phyloP scores from a whole-genome alignment of 1,140 invertebrate species.

The Nylanderia fulva region DNA sequence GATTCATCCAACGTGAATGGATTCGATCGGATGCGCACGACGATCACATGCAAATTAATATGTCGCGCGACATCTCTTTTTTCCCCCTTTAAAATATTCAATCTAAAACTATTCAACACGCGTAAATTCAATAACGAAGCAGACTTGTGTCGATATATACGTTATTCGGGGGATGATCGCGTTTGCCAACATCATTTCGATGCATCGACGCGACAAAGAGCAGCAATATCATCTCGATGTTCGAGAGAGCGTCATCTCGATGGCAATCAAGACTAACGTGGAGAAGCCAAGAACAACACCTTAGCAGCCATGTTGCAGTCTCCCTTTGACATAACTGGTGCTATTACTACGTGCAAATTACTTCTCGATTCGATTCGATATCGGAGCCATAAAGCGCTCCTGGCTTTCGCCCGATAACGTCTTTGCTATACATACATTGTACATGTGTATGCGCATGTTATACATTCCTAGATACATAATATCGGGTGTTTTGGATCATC shows the following conservation, averaged over 20 bases:
- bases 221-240: constrained; percentile 33
- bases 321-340: constrained; percentile 25
- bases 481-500: constrained; percentile 7
- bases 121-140: neutral
- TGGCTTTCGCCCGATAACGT: constrained; percentile 18
- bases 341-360: constrained; percentile 57
- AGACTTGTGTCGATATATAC: constrained; percentile 1
- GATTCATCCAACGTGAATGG: neutral
- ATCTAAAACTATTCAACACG: constrained; percentile 17
- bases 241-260: neutral
- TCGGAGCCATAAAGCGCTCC: constrained; percentile 16
- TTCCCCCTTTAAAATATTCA: constrained; percentile 38
- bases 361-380: constrained; percentile 49
- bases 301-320: neutral
- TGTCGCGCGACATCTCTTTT: neutral
- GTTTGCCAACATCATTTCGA: neutral
- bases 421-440: constrained; percentile 33
- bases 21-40: neutral
- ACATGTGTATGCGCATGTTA: neutral
- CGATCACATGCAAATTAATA: constrained; percentile 23
- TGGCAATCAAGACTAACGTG: constrained; percentile 1
- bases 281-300: constrained; percentile 49
- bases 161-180: neutral
- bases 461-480: neutral
- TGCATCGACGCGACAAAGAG: neutral